Percentiles rank a stretch among this genome's conserved stretches.
Conservation (phyloP, 2,113 vertebrate genomes). For the Laticauda laticaudata region DNA sequence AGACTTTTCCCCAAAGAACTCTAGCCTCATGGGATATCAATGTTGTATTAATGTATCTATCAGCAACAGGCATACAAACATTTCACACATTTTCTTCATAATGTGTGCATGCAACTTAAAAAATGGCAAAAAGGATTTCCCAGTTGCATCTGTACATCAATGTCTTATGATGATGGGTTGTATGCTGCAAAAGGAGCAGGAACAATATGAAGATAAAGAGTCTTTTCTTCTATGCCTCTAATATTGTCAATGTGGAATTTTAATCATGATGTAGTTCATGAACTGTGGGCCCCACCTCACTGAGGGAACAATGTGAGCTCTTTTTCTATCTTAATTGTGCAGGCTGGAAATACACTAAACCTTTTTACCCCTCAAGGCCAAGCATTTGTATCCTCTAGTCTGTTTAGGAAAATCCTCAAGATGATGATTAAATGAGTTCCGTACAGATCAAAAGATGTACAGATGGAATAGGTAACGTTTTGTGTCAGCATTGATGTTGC, state of each 20-base stretch:
- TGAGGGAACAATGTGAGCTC: background rate
- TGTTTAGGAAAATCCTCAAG: background rate
- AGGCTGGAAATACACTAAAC: constrained; percentile 17
- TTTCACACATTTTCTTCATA: background rate
- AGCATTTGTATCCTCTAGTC: background rate
- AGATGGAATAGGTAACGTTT: background rate
- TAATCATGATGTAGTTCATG: constrained; percentile 5
- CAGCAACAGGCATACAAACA: background rate
- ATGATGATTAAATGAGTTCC: background rate
- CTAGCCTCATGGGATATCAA: background rate
- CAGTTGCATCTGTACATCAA: background rate
- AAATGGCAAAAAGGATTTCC: background rate
- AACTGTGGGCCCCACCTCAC: constrained; percentile 11
- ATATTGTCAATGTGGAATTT: constrained; percentile 20
- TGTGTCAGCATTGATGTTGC: background rate
- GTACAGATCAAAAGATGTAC: background rate
- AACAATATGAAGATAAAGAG: background rate
- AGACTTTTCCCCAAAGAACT: background rate
- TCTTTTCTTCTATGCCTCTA: background rate
- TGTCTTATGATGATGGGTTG: background rate
- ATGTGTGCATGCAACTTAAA: background rate
- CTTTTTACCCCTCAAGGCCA: background rate
- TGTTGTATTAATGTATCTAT: background rate
- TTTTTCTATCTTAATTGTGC: constrained; percentile 10
- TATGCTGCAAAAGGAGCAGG: background rate